A percentile compares a stretch with the other conserved stretches of the same genome.
Evolutionary conservation across 2,888 invertebrate species (phyloP).

Genomic region (Dascillus cervinus): DNA sequence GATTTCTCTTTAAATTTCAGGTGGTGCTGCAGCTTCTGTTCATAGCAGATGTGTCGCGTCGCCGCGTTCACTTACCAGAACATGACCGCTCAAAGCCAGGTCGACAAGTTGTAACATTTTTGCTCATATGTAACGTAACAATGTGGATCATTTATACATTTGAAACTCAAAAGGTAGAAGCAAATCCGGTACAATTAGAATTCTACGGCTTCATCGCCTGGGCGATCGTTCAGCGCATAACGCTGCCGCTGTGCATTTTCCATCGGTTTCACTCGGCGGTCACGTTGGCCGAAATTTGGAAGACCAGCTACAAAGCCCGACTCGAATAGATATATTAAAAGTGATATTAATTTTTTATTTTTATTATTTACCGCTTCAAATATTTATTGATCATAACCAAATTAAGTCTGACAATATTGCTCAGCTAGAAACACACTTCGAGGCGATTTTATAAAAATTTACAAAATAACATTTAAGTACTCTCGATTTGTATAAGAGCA

Average conservation of each 20-base stretch:
- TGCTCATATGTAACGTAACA: conserved; percentile 90
- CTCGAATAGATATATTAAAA: conserved; percentile 59
- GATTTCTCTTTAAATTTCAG: too few relatives aligned
- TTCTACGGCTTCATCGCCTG: conserved; percentile 91
- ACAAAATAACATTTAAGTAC: too few relatives aligned
- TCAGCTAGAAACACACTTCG: too few relatives aligned
- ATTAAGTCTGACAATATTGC: conserved; percentile 21
- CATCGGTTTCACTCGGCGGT: conserved; percentile 94
- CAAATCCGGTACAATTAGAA: conserved; percentile 85
- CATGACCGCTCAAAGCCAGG: conserved; percentile 93
- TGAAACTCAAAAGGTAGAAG: conserved; percentile 87
- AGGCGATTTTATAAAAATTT: too few relatives aligned
- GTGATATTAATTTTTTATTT: not conserved
- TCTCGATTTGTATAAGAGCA: too few relatives aligned
- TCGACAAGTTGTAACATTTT: conserved; percentile 89
- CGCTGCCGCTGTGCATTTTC: conserved; percentile 91
- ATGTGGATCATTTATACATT: conserved; percentile 96
- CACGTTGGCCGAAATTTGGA: conserved; percentile 92
- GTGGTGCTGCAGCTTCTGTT: conserved; percentile 90
- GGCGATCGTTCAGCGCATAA: conserved; percentile 88
- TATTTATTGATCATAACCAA: too few relatives aligned
- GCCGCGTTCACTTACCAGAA: conserved; percentile 84
- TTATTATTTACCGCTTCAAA: not conserved
- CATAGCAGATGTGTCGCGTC: conserved; percentile 86
- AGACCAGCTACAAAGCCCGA: conserved; percentile 88